Evolutionary conservation across 92 coral and sea anemone species (phyloP), one percentile per base, ranked within the genome.

Genomic region (Plumapathes pennacea): DNA sequence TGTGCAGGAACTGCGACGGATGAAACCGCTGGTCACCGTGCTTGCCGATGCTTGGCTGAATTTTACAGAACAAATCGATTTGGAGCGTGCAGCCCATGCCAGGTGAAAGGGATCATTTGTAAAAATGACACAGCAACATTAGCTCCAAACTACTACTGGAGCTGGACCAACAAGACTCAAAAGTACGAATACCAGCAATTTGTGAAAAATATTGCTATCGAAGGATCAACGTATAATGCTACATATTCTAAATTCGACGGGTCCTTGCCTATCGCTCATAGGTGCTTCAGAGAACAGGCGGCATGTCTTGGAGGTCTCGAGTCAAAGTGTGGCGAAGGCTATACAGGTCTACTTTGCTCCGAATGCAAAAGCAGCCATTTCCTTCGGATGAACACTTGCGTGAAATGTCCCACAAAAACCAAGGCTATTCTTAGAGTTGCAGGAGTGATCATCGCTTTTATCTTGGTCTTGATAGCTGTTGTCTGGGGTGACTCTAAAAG

Each of bases 21-120:
- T 32, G 50, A 54, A 42, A 40, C 50, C n/a, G 66, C 67, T 31
- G 75, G 83, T 26, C 58, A 64, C 42, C 75, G 76, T 29, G 56
- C 50, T 21, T 76, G 83, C 57, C 28, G 29, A 42, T 60, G 67
- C 40, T 32, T 60, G 2, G 29, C 25, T 48, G 25, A 36, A 4
- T 56, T 56, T 4, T 56, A 56, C 18, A 45, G 62, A 6, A 3
- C 26, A 25, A 48, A 56, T 56, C 62, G 62, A 25, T 56, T 56
- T 36, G 62, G 62, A 10, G 5, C 46, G 19, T 55, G 62, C 25
- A 34, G 32, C 36, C 36, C 22, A 6, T 57, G 64, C 20, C 48
- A 32, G 27, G 24, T 14, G n/a, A 27, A 67, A 10, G 76, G 60
- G 10, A 24, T 57, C 2, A 37, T 4, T 25, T 76, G 83, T 38